These are phyloP conservation scores for Antennarius striatus DNA, from an alignment of 2,113 vertebrate species.

Conservation along the genomic window DNA sequence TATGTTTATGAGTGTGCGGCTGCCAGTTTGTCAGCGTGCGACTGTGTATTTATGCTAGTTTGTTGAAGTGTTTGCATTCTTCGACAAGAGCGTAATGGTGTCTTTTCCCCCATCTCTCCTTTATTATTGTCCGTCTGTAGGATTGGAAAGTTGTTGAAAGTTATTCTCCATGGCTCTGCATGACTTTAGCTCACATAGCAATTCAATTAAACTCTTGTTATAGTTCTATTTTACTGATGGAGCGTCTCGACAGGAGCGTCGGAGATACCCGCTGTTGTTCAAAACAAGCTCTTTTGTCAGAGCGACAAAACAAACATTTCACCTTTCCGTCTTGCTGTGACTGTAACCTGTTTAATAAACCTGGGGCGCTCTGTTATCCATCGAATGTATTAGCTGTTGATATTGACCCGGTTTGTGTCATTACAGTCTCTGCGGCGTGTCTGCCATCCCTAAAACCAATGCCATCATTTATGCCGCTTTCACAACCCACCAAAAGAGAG, in stretches of 20 bases:
- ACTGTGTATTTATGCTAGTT: slow-evolving; percentile 1
- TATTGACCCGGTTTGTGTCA: slow-evolving; percentile 44
- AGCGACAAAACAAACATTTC: slow-evolving; percentile 55
- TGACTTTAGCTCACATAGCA: slow-evolving; percentile 22
- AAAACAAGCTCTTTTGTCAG: slow-evolving; percentile 49
- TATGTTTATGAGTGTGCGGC: not conserved
- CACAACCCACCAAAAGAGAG: slow-evolving; percentile 25
- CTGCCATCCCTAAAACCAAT: slow-evolving; percentile 44
- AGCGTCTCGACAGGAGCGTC: slow-evolving; percentile 40
- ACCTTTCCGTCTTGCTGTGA: slow-evolving; percentile 47
- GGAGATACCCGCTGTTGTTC: slow-evolving; percentile 48
- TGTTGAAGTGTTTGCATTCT: not conserved
- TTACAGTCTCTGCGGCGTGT: slow-evolving; percentile 37
- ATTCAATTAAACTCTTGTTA: slow-evolving; percentile 35
- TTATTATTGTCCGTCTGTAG: not conserved
- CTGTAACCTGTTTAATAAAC: slow-evolving; percentile 64
- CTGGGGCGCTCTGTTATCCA: slow-evolving; percentile 43
- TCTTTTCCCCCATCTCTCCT: not conserved
- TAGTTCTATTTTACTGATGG: slow-evolving; percentile 41
- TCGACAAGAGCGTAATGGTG: not conserved
- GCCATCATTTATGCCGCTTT: slow-evolving; percentile 26
- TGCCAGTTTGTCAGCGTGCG: not conserved
- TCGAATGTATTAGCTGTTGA: slow-evolving; percentile 52
- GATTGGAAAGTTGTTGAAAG: not conserved
- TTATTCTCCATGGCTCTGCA: not conserved